Evolutionary conservation across 2,113 vertebrate genomes (phyloP).

Genomic region (Pogona vitticeps): DNA sequence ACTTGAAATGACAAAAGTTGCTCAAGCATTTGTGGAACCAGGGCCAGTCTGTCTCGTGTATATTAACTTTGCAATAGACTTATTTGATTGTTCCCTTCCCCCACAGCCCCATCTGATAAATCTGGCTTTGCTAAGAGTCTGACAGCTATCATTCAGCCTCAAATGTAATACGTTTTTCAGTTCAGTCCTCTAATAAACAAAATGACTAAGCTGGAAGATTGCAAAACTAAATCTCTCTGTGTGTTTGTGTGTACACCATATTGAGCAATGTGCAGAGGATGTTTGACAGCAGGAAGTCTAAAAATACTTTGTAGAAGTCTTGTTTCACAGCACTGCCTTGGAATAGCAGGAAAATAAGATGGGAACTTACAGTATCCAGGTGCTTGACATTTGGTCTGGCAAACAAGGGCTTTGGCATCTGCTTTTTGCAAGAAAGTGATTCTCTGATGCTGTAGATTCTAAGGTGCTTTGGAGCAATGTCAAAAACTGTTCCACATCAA

Average conservation of each 20-base stretch:
- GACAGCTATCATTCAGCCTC: background rate
- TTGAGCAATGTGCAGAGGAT: constrained; percentile 52
- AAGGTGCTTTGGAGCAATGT: background rate
- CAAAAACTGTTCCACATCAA: background rate
- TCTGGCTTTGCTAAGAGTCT: constrained; percentile 20
- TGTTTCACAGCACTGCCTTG: constrained; percentile 36
- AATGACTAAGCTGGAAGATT: constrained; percentile 14
- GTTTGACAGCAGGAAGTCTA: constrained; percentile 71
- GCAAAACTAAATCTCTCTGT: constrained; percentile 50
- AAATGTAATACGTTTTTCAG: too few relatives aligned
- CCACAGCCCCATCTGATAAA: too few relatives aligned
- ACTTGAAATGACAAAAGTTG: background rate
- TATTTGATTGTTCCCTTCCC: too few relatives aligned
- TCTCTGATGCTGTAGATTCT: constrained; percentile 7
- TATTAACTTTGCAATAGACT: background rate
- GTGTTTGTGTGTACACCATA: constrained; percentile 25
- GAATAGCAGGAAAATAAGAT: constrained; percentile 49
- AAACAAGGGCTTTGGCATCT: constrained; percentile 8
- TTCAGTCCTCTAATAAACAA: constrained; percentile 49
- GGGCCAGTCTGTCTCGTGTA: background rate
- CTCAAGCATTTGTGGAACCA: background rate
- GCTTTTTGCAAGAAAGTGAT: background rate
- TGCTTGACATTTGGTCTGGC: constrained; percentile 23
- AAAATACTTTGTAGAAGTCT: constrained; percentile 65
- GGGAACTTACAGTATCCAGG: constrained; percentile 6